Evolutionary conservation across 2,113 vertebrate genomes (phyloP), one percentile per base, ranked within the genome.

Genomic region (Ceuthmochares aereus): DNA sequence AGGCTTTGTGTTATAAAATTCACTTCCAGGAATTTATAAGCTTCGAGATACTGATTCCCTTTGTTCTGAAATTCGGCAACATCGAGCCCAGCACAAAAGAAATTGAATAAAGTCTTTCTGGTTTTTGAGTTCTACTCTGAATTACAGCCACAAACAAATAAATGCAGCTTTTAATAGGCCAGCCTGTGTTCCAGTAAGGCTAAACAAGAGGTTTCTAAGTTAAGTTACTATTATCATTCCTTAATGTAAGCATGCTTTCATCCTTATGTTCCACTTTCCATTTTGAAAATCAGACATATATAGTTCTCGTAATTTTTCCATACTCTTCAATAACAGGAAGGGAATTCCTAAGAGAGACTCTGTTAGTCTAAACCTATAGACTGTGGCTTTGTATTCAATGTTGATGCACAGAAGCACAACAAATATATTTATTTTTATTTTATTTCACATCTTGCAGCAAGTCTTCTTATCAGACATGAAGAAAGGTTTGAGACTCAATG

Each of bases 231-330:
- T 51, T 67, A 63, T 22, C 4, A 34, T 34, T 91, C 29, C 54
- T 82, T 87, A 81, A 82, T n/a, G 14, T 66, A 76, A 79, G 25
- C 23, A 36, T 21, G 12, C 7, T 83, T 87, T 91, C 4, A 4
- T 42, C 49, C 34, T 89, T 77, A 34, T 66, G 67, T 93, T 64
- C 45, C 32, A 69, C 70, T 87, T 92, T 58, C 60, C 25, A 51
- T 58, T 91, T 73, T 87, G n/a, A 83, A 95, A 85, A 88, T 34
- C 56, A 68, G 91, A 82, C 22, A 6, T 69, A 84, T 54, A 26
- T 37, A 69, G 92, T 78, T 82, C 84, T 91, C 45, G 74, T 49
- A 91, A 54, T 83, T 94, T 92, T 43, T 84, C 27, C 58, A 74
- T 11, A 29, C 25, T 74, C 49, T 76, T 32, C 58, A 79, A 42